Evolutionary conservation across 2,113 vertebrate genomes (phyloP), one percentile per base, ranked within the genome.

Genomic region (Alligator mississippiensis): DNA sequence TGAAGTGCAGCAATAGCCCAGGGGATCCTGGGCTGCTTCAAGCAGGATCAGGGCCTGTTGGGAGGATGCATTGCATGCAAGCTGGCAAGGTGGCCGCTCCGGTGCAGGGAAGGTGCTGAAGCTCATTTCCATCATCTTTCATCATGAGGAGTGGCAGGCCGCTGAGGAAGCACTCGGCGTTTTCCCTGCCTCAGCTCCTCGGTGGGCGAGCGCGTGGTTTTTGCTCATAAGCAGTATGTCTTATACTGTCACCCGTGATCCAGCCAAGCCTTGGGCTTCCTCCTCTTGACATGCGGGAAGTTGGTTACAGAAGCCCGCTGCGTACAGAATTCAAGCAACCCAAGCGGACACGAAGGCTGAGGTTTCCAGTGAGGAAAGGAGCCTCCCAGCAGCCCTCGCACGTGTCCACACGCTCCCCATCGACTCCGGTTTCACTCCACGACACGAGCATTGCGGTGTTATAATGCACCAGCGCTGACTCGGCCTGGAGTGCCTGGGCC

Each of bases 161-260:
- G 96, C 96, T 96, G 96, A 97, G 83, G 76, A 93, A 95, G 96
- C 94, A 92, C 57, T 96, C 34, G 54, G 13, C 19, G 15, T 85
- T 92, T 95, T 77, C 85, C 77, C 11, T 88, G 66, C 77, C 80
- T 94, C 96, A 96, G 95, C 93, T 93, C 90, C 54, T n/a, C 47
- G 47, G 47, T 47, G 92, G 59, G 66, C 60, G 82, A 6, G 59
- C 68, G 70, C 86, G 55, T 28, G 68, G 63, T 82, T 93, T 64
- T 85, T 76, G 77, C 5, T 15, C 76, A 77, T 95, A 93, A 96
- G 96, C 95, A 19, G 86, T 93, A 78, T 93, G 95, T 96, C 95
- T 93, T 70, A n/a, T 89, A 5, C 60, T 78, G 88, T 96, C 88
- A 97, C 76, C 84, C 5, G 72, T 85, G 91, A 92, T 88, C 70